Evolutionary conservation across 1,140 invertebrate genomes (phyloP), one percentile per base, ranked within the genome.

Genomic region (Neodiprion lecontei): DNA sequence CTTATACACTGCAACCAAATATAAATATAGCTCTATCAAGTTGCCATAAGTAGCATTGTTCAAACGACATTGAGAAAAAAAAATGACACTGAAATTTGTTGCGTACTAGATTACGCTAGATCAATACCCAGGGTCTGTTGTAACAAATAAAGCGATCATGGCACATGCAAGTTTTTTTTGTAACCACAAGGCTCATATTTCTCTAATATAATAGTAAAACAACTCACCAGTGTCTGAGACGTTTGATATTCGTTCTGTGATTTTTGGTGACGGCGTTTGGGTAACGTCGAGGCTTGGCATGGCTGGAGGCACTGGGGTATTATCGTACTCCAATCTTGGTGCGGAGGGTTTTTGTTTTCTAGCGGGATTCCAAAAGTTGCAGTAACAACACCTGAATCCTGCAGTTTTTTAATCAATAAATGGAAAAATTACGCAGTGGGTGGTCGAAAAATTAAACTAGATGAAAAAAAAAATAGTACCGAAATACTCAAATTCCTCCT

Each of bases 401-500:
- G 75, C 5, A 80, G 81, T 40, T 71, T n/a, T 40, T 71, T 10
- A 1, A 75, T 75, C 74, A 80, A 68, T 75, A 21, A 69, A 69
- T 28, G 48, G 17, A 67, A 70, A 76, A 48, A 72, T 68, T 68
- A 67, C 53, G 73, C 50, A 21, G 17, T 21, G 17, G 17, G 17
- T 21, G 17, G 17, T 21, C 17, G 17, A 21, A 21, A 72, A 61
- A 68, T 67, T 61, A 76, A n/a, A 9, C 49, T 71, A 50, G 11
- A 70, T 79, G 69, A n/a, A 65, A 75, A 21, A 17, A 21, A 21
- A 21, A 21, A 21, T 21, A 21, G 90, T 88, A 94, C 94, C 91
- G 74, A 97, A 90, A 89, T 95, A 99, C 85, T 98, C 97, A 89
- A 98, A 99, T 84, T 99, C 98, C 87, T 99, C 98, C 83, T 94